Evolutionary conservation across 2,113 vertebrate genomes (phyloP).

Genomic region (Excalfactoria chinensis): DNA sequence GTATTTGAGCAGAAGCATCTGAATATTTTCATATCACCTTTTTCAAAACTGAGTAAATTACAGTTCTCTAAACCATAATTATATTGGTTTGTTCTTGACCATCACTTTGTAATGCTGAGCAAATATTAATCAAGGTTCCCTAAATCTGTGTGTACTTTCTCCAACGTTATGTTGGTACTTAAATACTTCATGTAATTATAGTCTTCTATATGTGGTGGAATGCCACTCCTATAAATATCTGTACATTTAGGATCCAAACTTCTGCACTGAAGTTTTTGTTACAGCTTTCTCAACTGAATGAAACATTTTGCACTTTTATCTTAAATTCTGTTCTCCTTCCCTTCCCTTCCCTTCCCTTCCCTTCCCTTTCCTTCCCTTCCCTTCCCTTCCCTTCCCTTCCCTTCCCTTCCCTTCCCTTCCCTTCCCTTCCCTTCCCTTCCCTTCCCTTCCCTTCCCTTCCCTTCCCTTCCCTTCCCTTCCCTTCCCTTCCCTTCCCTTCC

Average conservation of each 20-base stretch:
- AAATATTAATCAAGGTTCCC: slow-evolving; percentile 67
- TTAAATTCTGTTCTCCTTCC: background rate
- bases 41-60: slow-evolving; percentile 72
- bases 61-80: slow-evolving; percentile 67
- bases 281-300: background rate
- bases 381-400: no score
- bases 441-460: no score
- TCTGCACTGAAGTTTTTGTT: background rate
- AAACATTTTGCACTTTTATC: slow-evolving; percentile 17
- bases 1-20: slow-evolving; percentile 51
- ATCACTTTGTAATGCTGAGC: slow-evolving; percentile 51
- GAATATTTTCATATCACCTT: slow-evolving; percentile 51
- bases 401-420: no score
- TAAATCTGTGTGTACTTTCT: slow-evolving; percentile 49
- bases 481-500: no score
- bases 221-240: background rate
- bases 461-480: no score
- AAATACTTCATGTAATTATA: slow-evolving; percentile 27
- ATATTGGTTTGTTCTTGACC: slow-evolving; percentile 30
- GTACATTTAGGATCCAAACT: background rate
- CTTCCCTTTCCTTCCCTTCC: no score
- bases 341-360: no score
- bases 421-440: no score
- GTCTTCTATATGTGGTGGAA: slow-evolving; percentile 8
- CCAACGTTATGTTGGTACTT: background rate